These are phyloP conservation scores for Grammomys surdaster DNA, from an alignment of 2,113 vertebrate species.

Conservation along the genomic window DNA sequence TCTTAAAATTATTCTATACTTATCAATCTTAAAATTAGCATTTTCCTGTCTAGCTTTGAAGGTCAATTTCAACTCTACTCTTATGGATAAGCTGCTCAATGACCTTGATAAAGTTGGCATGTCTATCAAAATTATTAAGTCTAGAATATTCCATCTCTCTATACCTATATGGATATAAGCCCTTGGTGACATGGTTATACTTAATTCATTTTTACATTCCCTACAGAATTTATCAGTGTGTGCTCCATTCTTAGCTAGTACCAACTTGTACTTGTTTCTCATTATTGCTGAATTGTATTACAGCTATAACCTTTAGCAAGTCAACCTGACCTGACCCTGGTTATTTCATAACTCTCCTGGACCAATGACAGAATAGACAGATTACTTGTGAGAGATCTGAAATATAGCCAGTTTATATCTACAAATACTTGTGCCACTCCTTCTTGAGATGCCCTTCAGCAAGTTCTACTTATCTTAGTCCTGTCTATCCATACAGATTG, in stretches of 20 bases:
- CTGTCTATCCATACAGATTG: not conserved
- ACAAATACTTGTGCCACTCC: not conserved
- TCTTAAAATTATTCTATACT: constrained; percentile 76
- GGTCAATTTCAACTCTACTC: constrained; percentile 60
- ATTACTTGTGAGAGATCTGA: not conserved
- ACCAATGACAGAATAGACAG: not conserved
- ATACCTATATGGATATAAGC: not conserved
- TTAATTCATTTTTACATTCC: constrained; percentile 31
- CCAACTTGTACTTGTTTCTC: not conserved
- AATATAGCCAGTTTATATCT: constrained; percentile 25
- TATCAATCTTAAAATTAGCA: constrained; percentile 77
- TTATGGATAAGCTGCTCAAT: constrained; percentile 22
- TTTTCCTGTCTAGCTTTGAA: constrained; percentile 56
- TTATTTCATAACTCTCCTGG: constrained; percentile 32
- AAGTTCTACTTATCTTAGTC: not conserved
- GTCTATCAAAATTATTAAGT: constrained; percentile 50
- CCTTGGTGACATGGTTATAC: constrained; percentile 17
- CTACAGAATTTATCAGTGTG: constrained; percentile 28
- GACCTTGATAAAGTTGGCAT: constrained; percentile 37
- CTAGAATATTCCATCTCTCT: constrained; percentile 13
- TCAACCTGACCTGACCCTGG: not conserved
- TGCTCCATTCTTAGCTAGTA: constrained; percentile 10
- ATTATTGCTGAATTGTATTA: not conserved
- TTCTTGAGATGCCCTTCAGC: constrained; percentile 18
- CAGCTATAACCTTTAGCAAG: not conserved